Conservation (phyloP, 37 sponge, comb jelly and placozoan genomes). For the Haliclona indistincta region DNA sequence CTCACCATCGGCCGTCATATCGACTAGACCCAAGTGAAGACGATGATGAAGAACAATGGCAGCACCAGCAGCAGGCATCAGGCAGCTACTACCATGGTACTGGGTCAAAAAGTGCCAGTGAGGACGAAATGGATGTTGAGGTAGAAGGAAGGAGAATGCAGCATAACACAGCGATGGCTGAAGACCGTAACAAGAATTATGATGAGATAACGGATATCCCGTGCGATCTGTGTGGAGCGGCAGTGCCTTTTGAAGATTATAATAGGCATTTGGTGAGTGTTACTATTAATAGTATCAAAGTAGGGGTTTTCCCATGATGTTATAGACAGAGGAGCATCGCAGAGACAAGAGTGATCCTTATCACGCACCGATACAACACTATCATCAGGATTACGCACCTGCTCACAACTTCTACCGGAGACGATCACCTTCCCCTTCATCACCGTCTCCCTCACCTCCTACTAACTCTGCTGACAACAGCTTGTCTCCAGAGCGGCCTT, state of each 20-base stretch:
- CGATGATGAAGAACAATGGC: neutral
- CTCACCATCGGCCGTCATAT: no score
- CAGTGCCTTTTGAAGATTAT: constrained; percentile 15
- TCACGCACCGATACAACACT: no score
- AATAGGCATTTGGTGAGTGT: constrained; percentile 41
- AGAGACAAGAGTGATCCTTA: no score
- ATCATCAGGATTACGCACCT: no score
- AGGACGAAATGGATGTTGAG: constrained; percentile 74
- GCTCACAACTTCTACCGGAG: no score
- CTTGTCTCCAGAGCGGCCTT: no score
- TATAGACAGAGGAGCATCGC: neutral
- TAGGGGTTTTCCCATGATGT: neutral
- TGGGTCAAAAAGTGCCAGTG: constrained; percentile 24
- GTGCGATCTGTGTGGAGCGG: constrained; percentile 32
- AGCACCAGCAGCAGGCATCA: neutral
- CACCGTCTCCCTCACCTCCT: no score
- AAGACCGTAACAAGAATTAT: neutral
- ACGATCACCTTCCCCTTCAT: no score
- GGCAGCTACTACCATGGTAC: neutral
- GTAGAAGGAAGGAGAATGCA: constrained; percentile 90
- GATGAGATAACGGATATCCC: constrained; percentile 11
- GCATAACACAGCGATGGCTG: constrained; percentile 19
- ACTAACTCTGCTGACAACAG: no score
- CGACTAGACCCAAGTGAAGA: no score
- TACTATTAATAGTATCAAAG: neutral